A percentile compares a stretch with the other conserved stretches of the same genome.
phyloP scores from a whole-genome alignment of 2,113 vertebrate genomes.

The Opisthocomus hoazin region DNA sequence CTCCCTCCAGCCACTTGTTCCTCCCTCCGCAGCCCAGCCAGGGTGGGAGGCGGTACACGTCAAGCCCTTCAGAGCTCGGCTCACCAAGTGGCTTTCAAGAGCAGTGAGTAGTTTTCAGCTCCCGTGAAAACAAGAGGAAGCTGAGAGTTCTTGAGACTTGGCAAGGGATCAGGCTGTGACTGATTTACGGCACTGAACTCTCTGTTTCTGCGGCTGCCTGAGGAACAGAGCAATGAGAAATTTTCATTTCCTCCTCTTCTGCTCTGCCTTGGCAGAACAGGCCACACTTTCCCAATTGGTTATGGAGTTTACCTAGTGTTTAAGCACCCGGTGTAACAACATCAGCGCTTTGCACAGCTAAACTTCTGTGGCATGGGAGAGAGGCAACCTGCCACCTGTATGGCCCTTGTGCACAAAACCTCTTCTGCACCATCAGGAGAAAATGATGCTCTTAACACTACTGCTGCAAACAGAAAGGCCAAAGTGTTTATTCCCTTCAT shows the following conservation, averaged over 20 bases:
- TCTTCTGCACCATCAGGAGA: not conserved
- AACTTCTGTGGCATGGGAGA: not conserved
- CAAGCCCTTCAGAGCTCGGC: not conserved
- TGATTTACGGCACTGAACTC: not conserved
- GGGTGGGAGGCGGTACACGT: fast-evolving
- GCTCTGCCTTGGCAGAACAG: not conserved
- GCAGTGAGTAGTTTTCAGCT: not conserved
- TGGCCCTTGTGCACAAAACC: not conserved
- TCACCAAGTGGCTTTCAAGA: not conserved
- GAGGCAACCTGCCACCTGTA: not conserved
- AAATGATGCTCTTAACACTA: not conserved
- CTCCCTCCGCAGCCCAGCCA: not conserved
- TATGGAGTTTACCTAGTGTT: not conserved
- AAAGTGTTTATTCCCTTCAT: not conserved
- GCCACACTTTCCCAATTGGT: not conserved
- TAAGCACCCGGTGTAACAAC: not conserved
- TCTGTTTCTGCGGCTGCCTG: not conserved
- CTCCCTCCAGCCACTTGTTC: not conserved
- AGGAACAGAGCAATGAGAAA: not conserved
- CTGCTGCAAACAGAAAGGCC: not conserved
- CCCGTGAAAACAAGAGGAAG: not conserved
- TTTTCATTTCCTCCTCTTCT: not conserved
- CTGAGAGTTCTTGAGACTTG: not conserved
- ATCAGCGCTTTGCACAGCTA: not conserved
- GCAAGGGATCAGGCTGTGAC: not conserved